Percentiles rank a stretch among this genome's conserved stretches.
These are phyloP conservation scores for Mycalesis mineus DNA, from an alignment of 2,888 invertebrate genomes.

Conservation along the genomic window DNA sequence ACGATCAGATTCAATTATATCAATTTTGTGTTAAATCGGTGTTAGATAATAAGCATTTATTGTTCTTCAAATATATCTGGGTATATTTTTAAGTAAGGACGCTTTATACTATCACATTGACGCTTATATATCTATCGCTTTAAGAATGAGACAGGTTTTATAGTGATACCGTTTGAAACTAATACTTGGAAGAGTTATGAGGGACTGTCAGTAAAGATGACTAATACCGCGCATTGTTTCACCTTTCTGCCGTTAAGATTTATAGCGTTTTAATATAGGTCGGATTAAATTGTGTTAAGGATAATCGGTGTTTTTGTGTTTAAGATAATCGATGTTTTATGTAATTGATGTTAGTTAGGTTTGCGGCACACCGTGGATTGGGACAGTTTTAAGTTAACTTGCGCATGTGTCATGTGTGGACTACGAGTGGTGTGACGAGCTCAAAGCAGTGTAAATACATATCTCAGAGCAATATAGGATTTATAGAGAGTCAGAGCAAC, in stretches of 20 bases:
- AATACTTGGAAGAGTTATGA: not conserved
- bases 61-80: conserved; percentile 4
- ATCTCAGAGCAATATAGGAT: conserved; percentile 28
- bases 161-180: not conserved
- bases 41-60: conserved; percentile 22
- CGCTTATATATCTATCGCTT: conserved; percentile 8
- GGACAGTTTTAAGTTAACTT: not conserved
- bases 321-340: not conserved
- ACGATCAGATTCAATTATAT: conserved; percentile 6
- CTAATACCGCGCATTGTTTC: conserved; percentile 11
- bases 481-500: conserved; percentile 6
- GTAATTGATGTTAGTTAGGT: conserved; percentile 7
- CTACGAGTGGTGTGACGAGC: conserved; percentile 10
- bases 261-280: conserved; percentile 13
- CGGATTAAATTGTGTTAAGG: conserved; percentile 16
- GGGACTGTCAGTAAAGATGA: not conserved
- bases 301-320: conserved; percentile 11
- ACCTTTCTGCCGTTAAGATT: conserved; percentile 17
- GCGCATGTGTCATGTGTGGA: conserved; percentile 5
- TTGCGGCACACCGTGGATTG: not conserved
- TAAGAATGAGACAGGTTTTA: not conserved
- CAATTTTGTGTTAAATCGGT: conserved; percentile 19
- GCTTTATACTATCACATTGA: conserved; percentile 22
- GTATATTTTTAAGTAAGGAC: conserved; percentile 20
- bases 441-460: conserved; percentile 22